Evolutionary conservation across 2,797 vertebrate genomes (phyloP), one percentile per base, ranked within the genome.

Genomic region (Typhlichthys subterraneus): DNA sequence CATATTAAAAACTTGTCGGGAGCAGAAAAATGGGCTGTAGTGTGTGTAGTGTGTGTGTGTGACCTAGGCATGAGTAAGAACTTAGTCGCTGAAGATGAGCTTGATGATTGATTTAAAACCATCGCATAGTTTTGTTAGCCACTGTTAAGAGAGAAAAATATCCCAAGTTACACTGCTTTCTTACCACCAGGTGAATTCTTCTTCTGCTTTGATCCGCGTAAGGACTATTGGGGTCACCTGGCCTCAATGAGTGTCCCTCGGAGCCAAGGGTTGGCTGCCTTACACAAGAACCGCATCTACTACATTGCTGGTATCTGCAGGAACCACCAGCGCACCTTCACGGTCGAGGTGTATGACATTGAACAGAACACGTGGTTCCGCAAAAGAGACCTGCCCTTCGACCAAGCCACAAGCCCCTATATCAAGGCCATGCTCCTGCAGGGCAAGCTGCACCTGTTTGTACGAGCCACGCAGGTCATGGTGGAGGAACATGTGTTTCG

Each of bases 401-500:
- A 99, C 79, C 96, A 97, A 78, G 96, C 97, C 79, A 96, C 97
- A 59, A 99, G 97, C 73, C 98, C 98, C 0, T 99, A 99, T 59
- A 97, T 99, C 67, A 99, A 99, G 90, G 94, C 97, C 1, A 94
- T 99, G 72, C 88, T 95, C 73, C 92, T 99, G 77, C 95, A 96
- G 76, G 95, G 96, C 71, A 94, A 92, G 87, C 92, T 98, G 46
- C 95, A 99, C 78, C 91, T 99, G 76, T 99, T 99, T 74, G 98
- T 99, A 52, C 94, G 97, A 73, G 96, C 97, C 81, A 99, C 98
- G 49, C 97, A 98, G 92, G 97, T 99, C 83, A 98, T 96, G 75
- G 96, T 98, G 57, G 97, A 99, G 85, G 96, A 99, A 65, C 96
- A 97, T 0, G 95, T 99, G 82, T 99, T 99, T 86, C 97, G 98